These are phyloP conservation scores for Vesta saturnalis DNA, from an alignment of 2,888 invertebrate genomes.

Conservation along the genomic window DNA sequence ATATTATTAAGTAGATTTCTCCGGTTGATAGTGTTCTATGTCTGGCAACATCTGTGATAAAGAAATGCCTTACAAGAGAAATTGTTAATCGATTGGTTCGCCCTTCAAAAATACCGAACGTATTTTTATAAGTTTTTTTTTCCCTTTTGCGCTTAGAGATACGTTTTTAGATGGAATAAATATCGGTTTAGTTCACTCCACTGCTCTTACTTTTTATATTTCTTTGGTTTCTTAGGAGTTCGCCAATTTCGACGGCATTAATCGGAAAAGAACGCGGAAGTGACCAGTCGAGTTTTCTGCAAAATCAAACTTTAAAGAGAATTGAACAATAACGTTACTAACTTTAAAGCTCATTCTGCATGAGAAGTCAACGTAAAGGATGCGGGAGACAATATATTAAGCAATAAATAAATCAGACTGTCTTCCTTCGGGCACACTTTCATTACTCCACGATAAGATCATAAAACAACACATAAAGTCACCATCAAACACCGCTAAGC, in stretches of 20 bases:
- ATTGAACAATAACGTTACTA: slow-evolving; percentile 20
- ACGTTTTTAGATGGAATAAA: slow-evolving; percentile 37
- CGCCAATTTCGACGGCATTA: slow-evolving; percentile 24
- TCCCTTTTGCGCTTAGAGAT: slow-evolving; percentile 33
- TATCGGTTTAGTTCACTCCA: slow-evolving; percentile 32
- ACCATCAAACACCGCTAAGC: slow-evolving; percentile 25
- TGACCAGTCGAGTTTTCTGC: slow-evolving; percentile 13
- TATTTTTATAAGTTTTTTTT: slow-evolving; percentile 34
- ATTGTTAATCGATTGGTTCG: slow-evolving; percentile 36
- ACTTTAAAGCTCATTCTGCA: slow-evolving; percentile 25
- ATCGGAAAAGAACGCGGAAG: slow-evolving; percentile 23
- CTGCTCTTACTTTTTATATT: slow-evolving; percentile 32
- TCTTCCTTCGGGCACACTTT: slow-evolving; percentile 29
- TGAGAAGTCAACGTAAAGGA: slow-evolving; percentile 19
- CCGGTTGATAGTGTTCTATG: slow-evolving; percentile 34
- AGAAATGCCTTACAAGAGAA: slow-evolving; percentile 36
- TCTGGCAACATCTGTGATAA: slow-evolving; percentile 39
- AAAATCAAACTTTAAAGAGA: slow-evolving; percentile 29
- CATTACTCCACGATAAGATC: slow-evolving; percentile 35
- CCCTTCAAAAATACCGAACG: slow-evolving; percentile 29
- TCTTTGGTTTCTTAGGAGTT: slow-evolving; percentile 27
- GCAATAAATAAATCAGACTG: slow-evolving; percentile 35
- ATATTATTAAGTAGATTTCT: slow-evolving; percentile 38
- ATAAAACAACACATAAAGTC: slow-evolving; percentile 34
- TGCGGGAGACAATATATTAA: slow-evolving; percentile 33